Conservation (phyloP, 1,140 invertebrate species). For the Neodiprion lecontei region DNA sequence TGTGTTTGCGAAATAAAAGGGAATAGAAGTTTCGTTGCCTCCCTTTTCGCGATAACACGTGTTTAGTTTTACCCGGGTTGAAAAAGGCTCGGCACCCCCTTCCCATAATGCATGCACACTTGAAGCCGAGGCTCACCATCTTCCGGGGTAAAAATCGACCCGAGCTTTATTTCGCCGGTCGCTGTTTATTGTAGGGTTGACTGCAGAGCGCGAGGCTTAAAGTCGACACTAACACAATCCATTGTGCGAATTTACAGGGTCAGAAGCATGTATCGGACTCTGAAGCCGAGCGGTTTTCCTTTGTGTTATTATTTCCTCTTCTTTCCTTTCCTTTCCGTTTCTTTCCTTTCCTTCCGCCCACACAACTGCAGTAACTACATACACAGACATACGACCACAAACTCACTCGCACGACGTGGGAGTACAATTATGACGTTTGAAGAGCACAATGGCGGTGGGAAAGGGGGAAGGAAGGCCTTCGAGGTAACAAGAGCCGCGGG, state of each 20-base stretch:
- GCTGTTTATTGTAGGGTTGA: no score
- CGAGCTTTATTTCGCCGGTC: no score
- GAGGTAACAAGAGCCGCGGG: background rate
- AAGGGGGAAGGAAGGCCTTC: no score
- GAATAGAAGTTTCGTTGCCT: no score
- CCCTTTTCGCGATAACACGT: no score
- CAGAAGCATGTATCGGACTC: background rate
- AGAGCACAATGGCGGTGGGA: background rate
- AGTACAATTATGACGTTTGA: background rate
- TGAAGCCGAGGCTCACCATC: no score
- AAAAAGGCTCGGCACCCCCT: no score
- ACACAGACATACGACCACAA: background rate
- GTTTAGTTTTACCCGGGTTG: no score
- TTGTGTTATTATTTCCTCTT: constrained; percentile 6
- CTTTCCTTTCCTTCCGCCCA: constrained; percentile 23
- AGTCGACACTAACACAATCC: background rate
- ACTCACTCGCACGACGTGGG: no score
- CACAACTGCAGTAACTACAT: constrained; percentile 14
- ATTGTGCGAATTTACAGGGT: background rate
- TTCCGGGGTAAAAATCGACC: no score
- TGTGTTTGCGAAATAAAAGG: constrained; percentile 31
- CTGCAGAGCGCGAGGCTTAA: no score
- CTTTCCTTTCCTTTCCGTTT: background rate
- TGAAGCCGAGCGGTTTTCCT: constrained; percentile 18
- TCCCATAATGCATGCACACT: no score